Percentiles rank a stretch among this genome's conserved stretches.
These are phyloP conservation scores for Candoia aspera DNA, from an alignment of 2,113 vertebrate genomes.

Conservation along the genomic window DNA sequence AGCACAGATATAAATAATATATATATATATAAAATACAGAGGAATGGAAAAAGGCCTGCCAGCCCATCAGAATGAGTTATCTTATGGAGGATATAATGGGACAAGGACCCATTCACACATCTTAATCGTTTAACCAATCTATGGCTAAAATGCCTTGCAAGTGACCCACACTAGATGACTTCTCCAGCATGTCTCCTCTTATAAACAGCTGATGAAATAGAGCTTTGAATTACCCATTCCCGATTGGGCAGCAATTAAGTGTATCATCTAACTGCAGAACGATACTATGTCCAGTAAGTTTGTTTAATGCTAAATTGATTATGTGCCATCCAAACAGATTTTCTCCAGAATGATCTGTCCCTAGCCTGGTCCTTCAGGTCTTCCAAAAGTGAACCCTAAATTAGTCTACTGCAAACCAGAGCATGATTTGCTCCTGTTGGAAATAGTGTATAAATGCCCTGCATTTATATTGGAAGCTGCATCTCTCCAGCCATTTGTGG, in stretches of 20 bases:
- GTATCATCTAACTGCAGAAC: background rate
- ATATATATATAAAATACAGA: background rate
- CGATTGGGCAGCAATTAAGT: background rate
- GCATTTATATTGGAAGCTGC: background rate
- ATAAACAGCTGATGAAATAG: background rate
- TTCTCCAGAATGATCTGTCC: background rate
- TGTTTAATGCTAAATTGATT: background rate
- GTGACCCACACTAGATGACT: background rate
- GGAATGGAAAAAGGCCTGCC: constrained; percentile 3
- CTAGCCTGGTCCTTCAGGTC: background rate
- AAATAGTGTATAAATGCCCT: background rate
- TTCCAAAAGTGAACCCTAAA: background rate
- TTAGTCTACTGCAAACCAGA: background rate
- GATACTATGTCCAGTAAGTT: background rate
- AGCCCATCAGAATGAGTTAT: background rate
- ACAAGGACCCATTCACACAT: background rate
- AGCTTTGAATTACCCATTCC: background rate
- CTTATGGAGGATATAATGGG: background rate
- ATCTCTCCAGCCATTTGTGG: background rate
- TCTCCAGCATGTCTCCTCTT: too few species aligned
- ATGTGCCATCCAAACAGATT: background rate
- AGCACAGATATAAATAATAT: constrained; percentile 24
- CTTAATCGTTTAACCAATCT: background rate
- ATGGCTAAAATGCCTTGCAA: background rate
- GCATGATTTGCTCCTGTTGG: background rate